phyloP scores from a whole-genome alignment of 2,113 vertebrate genomes.

The Colossoma macropomum region DNA sequence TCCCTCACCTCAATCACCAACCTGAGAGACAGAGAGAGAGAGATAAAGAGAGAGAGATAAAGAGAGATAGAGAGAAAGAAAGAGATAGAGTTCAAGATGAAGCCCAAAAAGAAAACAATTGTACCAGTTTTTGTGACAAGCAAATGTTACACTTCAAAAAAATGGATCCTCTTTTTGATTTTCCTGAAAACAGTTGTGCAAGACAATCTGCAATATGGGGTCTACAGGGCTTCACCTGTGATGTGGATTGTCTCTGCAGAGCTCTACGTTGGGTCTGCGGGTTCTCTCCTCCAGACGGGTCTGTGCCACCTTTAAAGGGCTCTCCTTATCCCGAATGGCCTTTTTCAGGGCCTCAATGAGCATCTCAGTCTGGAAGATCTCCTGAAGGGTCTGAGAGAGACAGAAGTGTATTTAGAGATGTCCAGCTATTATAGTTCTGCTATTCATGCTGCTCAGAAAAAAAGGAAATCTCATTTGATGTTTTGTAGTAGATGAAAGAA shows the following conservation, averaged over 20 bases:
- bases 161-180: neutral
- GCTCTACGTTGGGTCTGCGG: slow-evolving; percentile 86
- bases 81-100: neutral
- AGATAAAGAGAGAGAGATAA: neutral
- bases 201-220: neutral
- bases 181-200: neutral
- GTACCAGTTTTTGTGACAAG: too few species aligned
- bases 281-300: slow-evolving; percentile 90
- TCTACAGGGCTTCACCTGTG: slow-evolving; percentile 72
- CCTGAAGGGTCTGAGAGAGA: slow-evolving; percentile 69
- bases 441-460: too few species aligned
- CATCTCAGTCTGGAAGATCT: slow-evolving; percentile 90
- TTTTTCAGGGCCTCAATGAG: slow-evolving; percentile 86
- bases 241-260: slow-evolving; percentile 88
- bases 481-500: too few species aligned
- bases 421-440: neutral
- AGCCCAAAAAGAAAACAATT: neutral
- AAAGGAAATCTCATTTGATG: too few species aligned
- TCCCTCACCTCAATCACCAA: slow-evolving; percentile 88
- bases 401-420: neutral
- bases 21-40: slow-evolving; percentile 67
- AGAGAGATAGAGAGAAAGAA: neutral
- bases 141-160: too few species aligned
- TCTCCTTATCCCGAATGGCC: slow-evolving; percentile 86
- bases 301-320: slow-evolving; percentile 89